phyloP scores from a whole-genome alignment of 2,797 vertebrate species.

The Chaetodon trifasciatus region DNA sequence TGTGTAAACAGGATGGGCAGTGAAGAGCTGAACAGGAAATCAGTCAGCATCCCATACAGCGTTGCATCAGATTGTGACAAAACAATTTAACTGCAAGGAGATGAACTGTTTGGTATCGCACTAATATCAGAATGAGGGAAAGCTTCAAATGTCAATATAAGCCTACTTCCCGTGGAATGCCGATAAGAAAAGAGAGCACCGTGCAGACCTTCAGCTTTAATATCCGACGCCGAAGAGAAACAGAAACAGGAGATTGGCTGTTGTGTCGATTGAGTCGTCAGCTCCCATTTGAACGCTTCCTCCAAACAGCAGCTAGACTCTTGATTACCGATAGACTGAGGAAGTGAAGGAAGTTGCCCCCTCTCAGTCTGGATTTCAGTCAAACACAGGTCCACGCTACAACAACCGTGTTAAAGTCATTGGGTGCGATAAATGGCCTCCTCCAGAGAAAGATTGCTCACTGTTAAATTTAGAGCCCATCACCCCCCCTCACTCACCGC shows the following conservation, averaged over 20 bases:
- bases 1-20: constrained; percentile 16
- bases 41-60: constrained; percentile 40
- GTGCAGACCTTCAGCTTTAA: constrained; percentile 47
- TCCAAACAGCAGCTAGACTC: constrained; percentile 47
- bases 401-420: constrained; percentile 55
- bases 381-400: constrained; percentile 46
- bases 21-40: constrained; percentile 37
- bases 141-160: constrained; percentile 56
- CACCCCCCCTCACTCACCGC: constrained; percentile 25
- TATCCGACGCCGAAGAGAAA: constrained; percentile 53
- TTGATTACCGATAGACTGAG: constrained; percentile 57
- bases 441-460: constrained; percentile 53
- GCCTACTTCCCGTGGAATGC: constrained; percentile 10
- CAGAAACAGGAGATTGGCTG: constrained; percentile 49
- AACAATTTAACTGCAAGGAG: constrained; percentile 57
- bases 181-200: constrained; percentile 50
- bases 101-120: constrained; percentile 38
- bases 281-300: constrained; percentile 42
- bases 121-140: constrained; percentile 39
- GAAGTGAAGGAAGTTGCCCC: constrained; percentile 44
- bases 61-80: constrained; percentile 52
- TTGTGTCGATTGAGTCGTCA: constrained; percentile 49
- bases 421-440: constrained; percentile 60
- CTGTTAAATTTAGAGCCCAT: constrained; percentile 67
- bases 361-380: constrained; percentile 58